A percentile compares a stretch with the other conserved stretches of the same genome.
These are phyloP conservation scores for Tinea trinotella DNA, from an alignment of 2,888 invertebrate species.

Conservation along the genomic window DNA sequence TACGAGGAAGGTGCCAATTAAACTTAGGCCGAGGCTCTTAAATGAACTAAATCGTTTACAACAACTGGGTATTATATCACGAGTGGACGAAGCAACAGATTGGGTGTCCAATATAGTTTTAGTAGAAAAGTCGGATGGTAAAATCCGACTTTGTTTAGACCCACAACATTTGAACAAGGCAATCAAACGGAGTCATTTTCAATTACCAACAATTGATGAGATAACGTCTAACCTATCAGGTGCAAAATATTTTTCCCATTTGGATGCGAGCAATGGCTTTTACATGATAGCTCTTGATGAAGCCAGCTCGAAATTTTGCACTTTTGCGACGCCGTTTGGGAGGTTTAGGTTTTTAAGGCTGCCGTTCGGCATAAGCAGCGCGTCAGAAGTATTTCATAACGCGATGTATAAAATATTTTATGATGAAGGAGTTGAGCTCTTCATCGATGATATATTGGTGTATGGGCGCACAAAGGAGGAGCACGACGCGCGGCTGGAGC, in stretches of 20 bases:
- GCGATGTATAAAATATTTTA: slow-evolving; percentile 23
- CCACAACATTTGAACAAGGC: slow-evolving; percentile 22
- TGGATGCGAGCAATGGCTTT: slow-evolving; percentile 21
- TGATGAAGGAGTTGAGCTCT: slow-evolving; percentile 20
- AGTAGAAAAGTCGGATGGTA: slow-evolving; percentile 20
- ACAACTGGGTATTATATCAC: slow-evolving; percentile 17
- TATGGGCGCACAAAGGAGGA: slow-evolving; percentile 20
- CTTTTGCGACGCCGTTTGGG: slow-evolving; percentile 17
- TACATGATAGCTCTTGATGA: slow-evolving; percentile 14
- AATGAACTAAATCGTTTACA: slow-evolving; percentile 5
- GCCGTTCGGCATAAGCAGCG: slow-evolving; percentile 14
- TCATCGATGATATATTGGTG: slow-evolving; percentile 20
- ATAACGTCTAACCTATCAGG: slow-evolving; percentile 21
- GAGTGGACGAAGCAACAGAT: slow-evolving; percentile 21
- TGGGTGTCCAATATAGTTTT: slow-evolving; percentile 22
- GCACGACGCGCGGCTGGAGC: slow-evolving; percentile 21
- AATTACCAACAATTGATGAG: slow-evolving; percentile 22
- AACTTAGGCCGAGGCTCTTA: not conserved
- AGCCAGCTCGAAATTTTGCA: slow-evolving; percentile 15
- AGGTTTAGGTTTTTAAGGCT: slow-evolving; percentile 13
- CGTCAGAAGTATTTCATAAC: slow-evolving; percentile 22
- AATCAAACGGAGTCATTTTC: slow-evolving; percentile 22
- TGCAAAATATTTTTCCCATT: slow-evolving; percentile 21
- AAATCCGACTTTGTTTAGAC: slow-evolving; percentile 22
- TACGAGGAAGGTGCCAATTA: slow-evolving; percentile 9